These are phyloP conservation scores for Cybosia mesomella DNA, from an alignment of 2,888 invertebrate species.

Conservation along the genomic window DNA sequence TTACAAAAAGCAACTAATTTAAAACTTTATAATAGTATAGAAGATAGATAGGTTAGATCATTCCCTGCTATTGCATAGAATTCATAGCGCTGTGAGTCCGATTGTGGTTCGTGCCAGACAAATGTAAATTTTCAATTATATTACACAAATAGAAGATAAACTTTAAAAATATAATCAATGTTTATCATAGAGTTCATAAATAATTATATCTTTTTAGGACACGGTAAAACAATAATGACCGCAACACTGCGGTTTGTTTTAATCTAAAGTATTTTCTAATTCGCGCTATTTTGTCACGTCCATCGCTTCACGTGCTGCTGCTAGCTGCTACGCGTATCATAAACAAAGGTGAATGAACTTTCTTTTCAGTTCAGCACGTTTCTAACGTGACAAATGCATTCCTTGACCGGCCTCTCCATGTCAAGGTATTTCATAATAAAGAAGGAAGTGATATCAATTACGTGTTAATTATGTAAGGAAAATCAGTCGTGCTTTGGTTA, in stretches of 20 bases:
- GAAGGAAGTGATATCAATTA: not conserved
- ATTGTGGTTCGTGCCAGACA: too few species aligned
- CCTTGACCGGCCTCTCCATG: slow-evolving; percentile 15
- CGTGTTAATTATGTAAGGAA: not conserved
- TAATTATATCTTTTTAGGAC: slow-evolving; percentile 1
- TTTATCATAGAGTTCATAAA: too few species aligned
- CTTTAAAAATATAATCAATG: too few species aligned
- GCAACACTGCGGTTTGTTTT: not conserved
- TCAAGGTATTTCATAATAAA: slow-evolving; percentile 4
- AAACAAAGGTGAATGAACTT: slow-evolving; percentile 51
- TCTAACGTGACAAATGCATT: slow-evolving; percentile 24
- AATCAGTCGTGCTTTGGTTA: not conserved
- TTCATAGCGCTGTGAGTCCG: too few species aligned
- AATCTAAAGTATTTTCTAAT: slow-evolving; percentile 23
- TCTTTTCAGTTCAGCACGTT: slow-evolving; percentile 32
- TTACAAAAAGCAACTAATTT: too few species aligned
- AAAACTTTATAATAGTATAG: too few species aligned
- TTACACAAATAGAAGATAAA: too few species aligned
- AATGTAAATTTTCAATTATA: too few species aligned
- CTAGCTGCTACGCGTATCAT: slow-evolving; percentile 33
- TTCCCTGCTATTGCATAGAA: too few species aligned
- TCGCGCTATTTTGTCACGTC: slow-evolving; percentile 46
- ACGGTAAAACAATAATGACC: slow-evolving; percentile 6
- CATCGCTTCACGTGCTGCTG: slow-evolving; percentile 38
- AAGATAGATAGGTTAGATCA: too few species aligned